Base-by-base conservation (phyloP, 2,888 invertebrate genomes). In the Suillia variegata region DNA sequence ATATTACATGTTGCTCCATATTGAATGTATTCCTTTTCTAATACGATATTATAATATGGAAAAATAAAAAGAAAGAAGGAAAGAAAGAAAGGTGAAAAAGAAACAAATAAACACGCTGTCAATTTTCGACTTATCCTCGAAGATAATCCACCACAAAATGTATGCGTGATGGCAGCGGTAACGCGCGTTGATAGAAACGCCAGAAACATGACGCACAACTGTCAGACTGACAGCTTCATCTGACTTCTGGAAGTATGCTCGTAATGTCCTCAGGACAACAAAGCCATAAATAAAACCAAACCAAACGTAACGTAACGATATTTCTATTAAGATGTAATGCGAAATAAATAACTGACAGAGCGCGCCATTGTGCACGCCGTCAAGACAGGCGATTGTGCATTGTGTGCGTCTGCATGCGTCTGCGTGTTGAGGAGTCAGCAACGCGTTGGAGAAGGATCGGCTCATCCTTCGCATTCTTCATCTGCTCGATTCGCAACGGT, bases 401-500 rank as follows among this genome's bases (percentile, higher is more conserved):
- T 31, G 31, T 31, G 6, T 31, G 6, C 12, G 31, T 31, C 12
- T 31, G 31, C 31, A 12, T 31, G 31, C 31, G 31, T 31, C 6
- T 31, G 6, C 31, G 6, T 31, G 31, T 31, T 31, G 31, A 12
- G 31, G 31, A 31, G 31, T 31, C 12, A 31, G 31, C 31, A 31
- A 31, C 55, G 47, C 55, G n/a, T n/a, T n/a, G n/a, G n/a, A n/a
- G n/a, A n/a, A n/a, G n/a, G n/a, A n/a, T n/a, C 55, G 47, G 55
- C 55, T 31, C 55, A 8, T 18, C 8, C 45, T 12, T 21, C 18
- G 48, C 24, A 45, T 45, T 34, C n/a, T n/a, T n/a, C 55, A 56
- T 49, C 55, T 49, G 55, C 49, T 21, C n/a, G 49, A 56, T 56
- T 56, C 49, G 34, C 48, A 56, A 56, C 21, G 55, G 21, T 34